Percentiles rank a stretch among this genome's conserved stretches.
Conservation (phyloP, 2,113 vertebrate genomes). For the Ophiodon elongatus region DNA sequence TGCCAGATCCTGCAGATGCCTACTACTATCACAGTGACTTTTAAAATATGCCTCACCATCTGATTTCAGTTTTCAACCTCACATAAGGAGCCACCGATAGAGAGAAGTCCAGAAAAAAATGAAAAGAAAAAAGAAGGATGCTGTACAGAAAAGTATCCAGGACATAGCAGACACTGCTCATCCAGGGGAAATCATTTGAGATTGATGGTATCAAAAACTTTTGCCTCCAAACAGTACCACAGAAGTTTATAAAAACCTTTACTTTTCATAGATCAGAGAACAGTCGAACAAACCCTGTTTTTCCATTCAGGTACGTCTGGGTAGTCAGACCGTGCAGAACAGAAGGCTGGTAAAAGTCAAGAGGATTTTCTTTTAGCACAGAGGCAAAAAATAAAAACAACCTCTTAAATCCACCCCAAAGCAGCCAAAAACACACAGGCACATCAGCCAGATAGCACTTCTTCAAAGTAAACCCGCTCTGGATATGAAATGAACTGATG, state of each 20-base stretch:
- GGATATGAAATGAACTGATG: slow-evolving; percentile 81
- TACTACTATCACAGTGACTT: slow-evolving; percentile 73
- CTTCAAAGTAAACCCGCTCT: slow-evolving; percentile 73
- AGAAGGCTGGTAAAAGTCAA: slow-evolving; percentile 51
- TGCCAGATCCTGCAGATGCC: slow-evolving; percentile 72
- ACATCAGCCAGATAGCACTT: slow-evolving; percentile 61
- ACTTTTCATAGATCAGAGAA: slow-evolving; percentile 42
- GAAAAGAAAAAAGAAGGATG: slow-evolving; percentile 5
- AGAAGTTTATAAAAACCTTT: slow-evolving; percentile 20
- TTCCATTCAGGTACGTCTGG: slow-evolving; percentile 36
- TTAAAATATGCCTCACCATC: slow-evolving; percentile 80
- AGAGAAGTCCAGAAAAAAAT: slow-evolving; percentile 8
- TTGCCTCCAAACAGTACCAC: slow-evolving; percentile 21
- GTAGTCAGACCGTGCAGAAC: slow-evolving; percentile 38
- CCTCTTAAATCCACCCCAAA: slow-evolving; percentile 65
- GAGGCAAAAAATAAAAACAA: slow-evolving; percentile 54
- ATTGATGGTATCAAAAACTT: slow-evolving; percentile 24
- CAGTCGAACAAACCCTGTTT: slow-evolving; percentile 37
- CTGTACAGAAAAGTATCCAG: not conserved
- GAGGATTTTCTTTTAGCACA: slow-evolving; percentile 50
- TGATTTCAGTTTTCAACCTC: slow-evolving; percentile 71
- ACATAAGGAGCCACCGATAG: slow-evolving; percentile 25
- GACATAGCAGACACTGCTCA: not conserved
- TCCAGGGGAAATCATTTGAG: slow-evolving; percentile 13
- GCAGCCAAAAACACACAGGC: slow-evolving; percentile 62